Base-by-base conservation (phyloP, 2,888 invertebrate genomes). In the Physocephala rufipes region DNA sequence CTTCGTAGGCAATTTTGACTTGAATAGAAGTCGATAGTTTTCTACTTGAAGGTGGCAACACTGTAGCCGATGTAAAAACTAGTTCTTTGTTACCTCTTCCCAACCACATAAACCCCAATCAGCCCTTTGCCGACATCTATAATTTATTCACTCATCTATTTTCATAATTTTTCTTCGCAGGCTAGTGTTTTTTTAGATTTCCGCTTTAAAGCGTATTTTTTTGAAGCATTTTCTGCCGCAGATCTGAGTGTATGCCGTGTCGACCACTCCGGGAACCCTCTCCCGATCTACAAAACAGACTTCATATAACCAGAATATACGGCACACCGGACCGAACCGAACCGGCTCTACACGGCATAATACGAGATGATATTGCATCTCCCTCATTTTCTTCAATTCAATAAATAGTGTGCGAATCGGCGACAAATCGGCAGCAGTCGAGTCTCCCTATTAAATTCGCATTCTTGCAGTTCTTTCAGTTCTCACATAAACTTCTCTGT, bases 401-500 rank as follows among this genome's bases (percentile, higher is more conserved):
- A 45, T 24, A 19, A 45, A 45, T 4, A 12, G 45, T 9, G 49
- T 12, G 49, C 19, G 49, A n/a, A 49, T 49, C 49, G 19, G 19
- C 49, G 12, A 30, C 62, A 63, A 63, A 47, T 16, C 53, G 3
- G 53, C 53, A 55, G 36, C 51, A 66, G 64, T 51, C 30, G n/a
- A n/a, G n/a, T 30, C 51, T 28, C 28, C 26, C 30, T 28, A 51
- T 28, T 26, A 47, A 45, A 61, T n/a, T 2, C 26, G 49, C 61
- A 59, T 63, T 63, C 63, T 63, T 63, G 63, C 63, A 63, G 47
- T 63, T n/a, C n/a, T n/a, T 21, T 24, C 47, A 63, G 63, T 63
- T 63, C 47, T 63, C 26, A 47, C 47, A n/a, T n/a, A 45, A 59
- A 36, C n/a, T 12, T 30, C 36, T n/a, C n/a, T 19, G 28, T 30